phyloP scores from a whole-genome alignment of 2,113 vertebrate genomes.

The Plecturocebus donacophilus region DNA sequence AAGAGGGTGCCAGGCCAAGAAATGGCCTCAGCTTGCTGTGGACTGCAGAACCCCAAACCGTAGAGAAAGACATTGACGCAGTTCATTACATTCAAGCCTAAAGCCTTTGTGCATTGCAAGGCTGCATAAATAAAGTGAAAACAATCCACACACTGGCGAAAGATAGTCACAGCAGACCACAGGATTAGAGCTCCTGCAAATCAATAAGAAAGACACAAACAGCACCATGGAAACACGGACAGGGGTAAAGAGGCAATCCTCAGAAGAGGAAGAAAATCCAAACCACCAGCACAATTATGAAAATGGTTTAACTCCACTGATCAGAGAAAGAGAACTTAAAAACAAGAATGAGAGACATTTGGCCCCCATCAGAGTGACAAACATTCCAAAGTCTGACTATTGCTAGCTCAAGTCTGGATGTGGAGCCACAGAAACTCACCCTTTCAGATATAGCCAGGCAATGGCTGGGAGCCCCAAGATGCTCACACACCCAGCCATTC shows the following conservation, averaged over 20 bases:
- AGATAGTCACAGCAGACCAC: neutral
- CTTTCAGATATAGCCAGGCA: fast-evolving
- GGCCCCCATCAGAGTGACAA: neutral
- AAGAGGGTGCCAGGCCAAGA: fast-evolving
- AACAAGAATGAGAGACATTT: neutral
- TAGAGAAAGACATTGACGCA: neutral
- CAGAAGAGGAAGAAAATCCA: neutral
- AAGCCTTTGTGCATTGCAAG: neutral
- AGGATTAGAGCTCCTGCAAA: neutral
- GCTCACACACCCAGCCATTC: fast-evolving
- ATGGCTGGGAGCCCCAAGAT: neutral
- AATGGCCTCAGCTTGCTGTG: neutral
- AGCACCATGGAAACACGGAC: neutral
- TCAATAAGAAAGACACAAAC: neutral
- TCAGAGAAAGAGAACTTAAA: neutral
- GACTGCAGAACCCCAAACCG: neutral
- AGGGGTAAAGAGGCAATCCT: neutral
- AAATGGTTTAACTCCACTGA: neutral
- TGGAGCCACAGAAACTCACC: neutral
- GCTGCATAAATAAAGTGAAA: neutral
- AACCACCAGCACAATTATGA: neutral
- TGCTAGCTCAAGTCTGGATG: neutral
- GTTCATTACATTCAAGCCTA: neutral
- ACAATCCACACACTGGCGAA: neutral
- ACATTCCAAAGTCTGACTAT: neutral